Conservation (phyloP, 2,113 vertebrate genomes). For the Reinhardtius hippoglossoides region DNA sequence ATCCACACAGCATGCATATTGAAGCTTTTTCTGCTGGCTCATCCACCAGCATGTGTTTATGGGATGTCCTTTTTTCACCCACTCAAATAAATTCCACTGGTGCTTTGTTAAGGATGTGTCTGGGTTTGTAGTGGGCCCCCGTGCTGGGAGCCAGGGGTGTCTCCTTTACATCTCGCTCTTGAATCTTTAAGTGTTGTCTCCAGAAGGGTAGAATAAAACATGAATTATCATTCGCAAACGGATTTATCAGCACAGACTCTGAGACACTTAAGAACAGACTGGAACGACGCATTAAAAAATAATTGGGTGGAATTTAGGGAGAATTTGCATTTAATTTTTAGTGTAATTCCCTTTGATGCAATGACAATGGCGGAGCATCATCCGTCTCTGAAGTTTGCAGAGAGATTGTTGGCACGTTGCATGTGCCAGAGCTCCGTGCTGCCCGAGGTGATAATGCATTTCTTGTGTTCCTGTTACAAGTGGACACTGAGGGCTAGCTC, state of each 20-base stretch:
- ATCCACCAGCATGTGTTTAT: conserved; percentile 49
- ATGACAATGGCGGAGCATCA: conserved; percentile 28
- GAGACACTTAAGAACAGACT: conserved; percentile 27
- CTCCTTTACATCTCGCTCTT: conserved; percentile 50
- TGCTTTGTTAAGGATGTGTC: conserved; percentile 43
- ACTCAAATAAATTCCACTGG: conserved; percentile 43
- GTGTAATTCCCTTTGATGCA: conserved; percentile 57
- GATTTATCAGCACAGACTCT: conserved; percentile 37
- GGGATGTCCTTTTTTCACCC: conserved; percentile 47
- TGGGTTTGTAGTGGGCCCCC: conserved; percentile 25
- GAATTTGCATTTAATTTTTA: conserved; percentile 59
- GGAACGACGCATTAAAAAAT: conserved; percentile 60
- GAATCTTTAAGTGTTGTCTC: conserved; percentile 62
- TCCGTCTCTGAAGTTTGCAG: conserved; percentile 30
- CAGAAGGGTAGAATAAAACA: conserved; percentile 63
- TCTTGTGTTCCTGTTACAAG: conserved; percentile 74
- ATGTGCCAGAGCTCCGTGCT: conserved; percentile 34
- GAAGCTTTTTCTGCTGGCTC: conserved; percentile 47
- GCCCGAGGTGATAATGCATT: conserved; percentile 75
- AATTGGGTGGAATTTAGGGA: conserved; percentile 57
- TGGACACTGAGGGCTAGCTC: conserved; percentile 62
- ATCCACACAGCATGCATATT: conserved; percentile 63
- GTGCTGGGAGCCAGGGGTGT: conserved; percentile 27
- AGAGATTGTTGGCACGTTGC: conserved; percentile 41
- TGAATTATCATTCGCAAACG: conserved; percentile 53